Evolutionary conservation across 2,888 invertebrate genomes (phyloP).

Genomic region (Clostera curtula): DNA sequence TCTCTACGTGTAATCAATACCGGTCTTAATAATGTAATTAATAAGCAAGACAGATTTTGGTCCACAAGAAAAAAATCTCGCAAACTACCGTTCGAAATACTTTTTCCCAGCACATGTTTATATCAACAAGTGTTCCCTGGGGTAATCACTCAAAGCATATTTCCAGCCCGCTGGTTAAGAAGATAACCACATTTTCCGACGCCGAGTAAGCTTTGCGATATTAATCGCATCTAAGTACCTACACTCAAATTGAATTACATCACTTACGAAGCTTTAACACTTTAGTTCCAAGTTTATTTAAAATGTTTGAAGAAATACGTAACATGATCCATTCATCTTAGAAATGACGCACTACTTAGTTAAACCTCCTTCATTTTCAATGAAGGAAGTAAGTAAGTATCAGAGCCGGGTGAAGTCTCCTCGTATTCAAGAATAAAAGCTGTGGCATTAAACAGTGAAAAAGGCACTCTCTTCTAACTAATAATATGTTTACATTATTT

Average conservation of each 20-base stretch:
- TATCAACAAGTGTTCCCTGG: slow-evolving; percentile 40
- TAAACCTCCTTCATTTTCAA: too few species aligned
- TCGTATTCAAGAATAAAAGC: too few species aligned
- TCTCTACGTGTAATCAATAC: too few species aligned
- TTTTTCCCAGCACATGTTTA: slow-evolving; percentile 19
- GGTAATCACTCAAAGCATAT: slow-evolving; percentile 30
- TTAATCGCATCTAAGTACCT: slow-evolving; percentile 17
- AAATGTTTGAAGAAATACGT: neutral
- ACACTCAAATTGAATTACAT: slow-evolving; percentile 15
- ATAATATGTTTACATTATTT: too few species aligned
- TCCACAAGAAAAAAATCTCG: too few species aligned
- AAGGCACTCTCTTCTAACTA: too few species aligned
- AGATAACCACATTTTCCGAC: too few species aligned
- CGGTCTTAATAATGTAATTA: too few species aligned
- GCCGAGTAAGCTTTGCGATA: slow-evolving; percentile 15
- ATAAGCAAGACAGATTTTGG: slow-evolving; percentile 53
- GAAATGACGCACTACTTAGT: too few species aligned
- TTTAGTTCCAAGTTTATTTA: neutral
- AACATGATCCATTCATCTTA: too few species aligned
- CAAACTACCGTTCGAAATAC: slow-evolving; percentile 51
- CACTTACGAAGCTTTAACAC: slow-evolving; percentile 12
- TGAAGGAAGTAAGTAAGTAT: neutral
- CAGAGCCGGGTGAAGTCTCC: too few species aligned
- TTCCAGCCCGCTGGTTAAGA: slow-evolving; percentile 25
- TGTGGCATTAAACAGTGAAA: too few species aligned